Evolutionary conservation across 2,888 invertebrate genomes (phyloP).

Genomic region (Phragmatobia fuliginosa): DNA sequence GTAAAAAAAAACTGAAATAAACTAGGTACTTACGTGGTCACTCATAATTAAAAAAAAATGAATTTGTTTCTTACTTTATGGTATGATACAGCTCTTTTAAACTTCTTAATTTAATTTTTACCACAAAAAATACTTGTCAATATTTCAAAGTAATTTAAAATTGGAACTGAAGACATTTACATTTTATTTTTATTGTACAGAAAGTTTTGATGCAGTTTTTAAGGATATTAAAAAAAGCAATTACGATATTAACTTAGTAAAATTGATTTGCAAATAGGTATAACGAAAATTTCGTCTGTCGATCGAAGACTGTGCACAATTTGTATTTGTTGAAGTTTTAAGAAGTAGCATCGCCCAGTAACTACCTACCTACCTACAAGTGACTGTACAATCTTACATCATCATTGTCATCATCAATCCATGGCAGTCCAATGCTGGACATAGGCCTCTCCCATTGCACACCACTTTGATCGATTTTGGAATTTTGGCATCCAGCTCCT

Average conservation of each 20-base stretch:
- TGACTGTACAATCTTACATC: too few species aligned
- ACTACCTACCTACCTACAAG: too few species aligned
- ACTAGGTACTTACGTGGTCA: neutral
- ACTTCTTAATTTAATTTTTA: neutral
- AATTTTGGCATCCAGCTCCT: too few species aligned
- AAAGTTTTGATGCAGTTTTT: neutral
- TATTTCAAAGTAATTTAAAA: neutral
- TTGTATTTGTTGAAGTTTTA: neutral
- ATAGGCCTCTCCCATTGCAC: too few species aligned
- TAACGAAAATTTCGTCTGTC: neutral
- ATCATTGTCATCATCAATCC: too few species aligned
- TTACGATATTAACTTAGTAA: neutral
- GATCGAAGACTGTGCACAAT: neutral
- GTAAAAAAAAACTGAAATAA: neutral
- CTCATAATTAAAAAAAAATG: neutral
- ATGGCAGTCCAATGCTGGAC: too few species aligned
- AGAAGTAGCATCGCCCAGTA: too few species aligned
- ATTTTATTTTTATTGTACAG: neutral
- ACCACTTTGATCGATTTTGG: too few species aligned
- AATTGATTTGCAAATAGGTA: neutral
- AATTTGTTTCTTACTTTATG: slow-evolving; percentile 1
- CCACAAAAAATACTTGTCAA: neutral
- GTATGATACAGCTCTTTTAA: neutral
- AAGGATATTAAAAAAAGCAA: neutral
- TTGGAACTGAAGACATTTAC: neutral